Percentiles rank a stretch among this genome's conserved stretches.
phyloP scores from a whole-genome alignment of 2,797 vertebrate genomes.

The Coluber constrictor region DNA sequence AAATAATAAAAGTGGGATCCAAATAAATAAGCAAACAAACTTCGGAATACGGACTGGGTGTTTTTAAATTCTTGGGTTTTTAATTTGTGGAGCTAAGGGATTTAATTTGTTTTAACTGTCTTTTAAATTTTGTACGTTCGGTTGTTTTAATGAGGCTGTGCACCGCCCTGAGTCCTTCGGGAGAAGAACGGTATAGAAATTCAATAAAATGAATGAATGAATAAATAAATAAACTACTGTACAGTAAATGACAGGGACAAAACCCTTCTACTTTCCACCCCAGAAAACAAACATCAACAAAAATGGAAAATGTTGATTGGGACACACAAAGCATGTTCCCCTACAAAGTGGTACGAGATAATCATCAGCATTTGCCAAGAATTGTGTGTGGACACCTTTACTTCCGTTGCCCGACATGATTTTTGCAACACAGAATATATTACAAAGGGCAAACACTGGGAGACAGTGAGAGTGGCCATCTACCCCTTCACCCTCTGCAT shows the following conservation, averaged over 20 bases:
- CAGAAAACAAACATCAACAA: not conserved
- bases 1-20: not conserved
- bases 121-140: too few species aligned
- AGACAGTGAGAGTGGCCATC: too few species aligned
- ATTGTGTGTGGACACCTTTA: not conserved
- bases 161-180: too few species aligned
- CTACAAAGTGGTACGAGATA: not conserved
- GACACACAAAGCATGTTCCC: not conserved
- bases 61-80: too few species aligned
- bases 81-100: too few species aligned
- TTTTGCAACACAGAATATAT: not conserved
- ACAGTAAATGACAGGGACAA: not conserved
- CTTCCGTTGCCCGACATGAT: not conserved
- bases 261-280: not conserved
- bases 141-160: too few species aligned
- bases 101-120: too few species aligned
- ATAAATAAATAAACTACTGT: not conserved
- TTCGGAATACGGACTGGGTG: too few species aligned
- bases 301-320: not conserved
- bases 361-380: not conserved
- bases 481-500: not conserved
- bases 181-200: too few species aligned
- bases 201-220: too few species aligned
- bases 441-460: not conserved
- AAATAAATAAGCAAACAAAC: not conserved